A percentile compares a stretch with the other conserved stretches of the same genome.
Evolutionary conservation across 35 echinoderm and acorn worm genomes (phyloP).

Genomic region (Eucidaris tribuloides): DNA sequence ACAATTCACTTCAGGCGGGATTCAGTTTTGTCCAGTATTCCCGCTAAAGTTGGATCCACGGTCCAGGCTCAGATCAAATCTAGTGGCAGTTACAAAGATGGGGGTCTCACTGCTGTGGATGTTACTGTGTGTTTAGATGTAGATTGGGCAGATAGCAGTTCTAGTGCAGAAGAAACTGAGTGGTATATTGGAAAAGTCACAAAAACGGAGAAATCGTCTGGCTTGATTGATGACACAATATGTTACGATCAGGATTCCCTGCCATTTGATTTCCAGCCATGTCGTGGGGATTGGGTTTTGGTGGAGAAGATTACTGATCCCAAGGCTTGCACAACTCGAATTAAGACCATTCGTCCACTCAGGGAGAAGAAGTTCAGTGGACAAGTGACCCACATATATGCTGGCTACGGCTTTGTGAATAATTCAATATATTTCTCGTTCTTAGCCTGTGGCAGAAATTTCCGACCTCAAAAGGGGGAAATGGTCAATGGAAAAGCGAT

Average conservation of each 20-base stretch:
- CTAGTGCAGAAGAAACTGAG: conserved; percentile 23
- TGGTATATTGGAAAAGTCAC: conserved; percentile 75
- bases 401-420: conserved; percentile 87
- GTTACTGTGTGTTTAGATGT: background rate
- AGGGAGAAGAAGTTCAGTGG: conserved; percentile 69
- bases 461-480: conserved; percentile 74
- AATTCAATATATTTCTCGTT: conserved; percentile 72
- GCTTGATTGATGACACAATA: conserved; percentile 71
- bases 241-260: conserved; percentile 66
- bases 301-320: background rate
- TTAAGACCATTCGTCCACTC: conserved; percentile 58
- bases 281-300: conserved; percentile 85
- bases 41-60: conserved; percentile 38
- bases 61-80: conserved; percentile 33
- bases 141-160: conserved; percentile 55
- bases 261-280: conserved; percentile 67
- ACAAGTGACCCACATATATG: conserved; percentile 49
- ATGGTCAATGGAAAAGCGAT: conserved; percentile 63
- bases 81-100: conserved; percentile 51
- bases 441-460: conserved; percentile 58
- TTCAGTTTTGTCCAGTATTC: conserved; percentile 25
- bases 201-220: conserved; percentile 36
- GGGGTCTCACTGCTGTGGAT: conserved; percentile 14
- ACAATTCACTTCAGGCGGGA: conserved; percentile 83
- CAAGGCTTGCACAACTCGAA: background rate